phyloP scores from a whole-genome alignment of 2,888 invertebrate species.

The Heliconius ethilla region DNA sequence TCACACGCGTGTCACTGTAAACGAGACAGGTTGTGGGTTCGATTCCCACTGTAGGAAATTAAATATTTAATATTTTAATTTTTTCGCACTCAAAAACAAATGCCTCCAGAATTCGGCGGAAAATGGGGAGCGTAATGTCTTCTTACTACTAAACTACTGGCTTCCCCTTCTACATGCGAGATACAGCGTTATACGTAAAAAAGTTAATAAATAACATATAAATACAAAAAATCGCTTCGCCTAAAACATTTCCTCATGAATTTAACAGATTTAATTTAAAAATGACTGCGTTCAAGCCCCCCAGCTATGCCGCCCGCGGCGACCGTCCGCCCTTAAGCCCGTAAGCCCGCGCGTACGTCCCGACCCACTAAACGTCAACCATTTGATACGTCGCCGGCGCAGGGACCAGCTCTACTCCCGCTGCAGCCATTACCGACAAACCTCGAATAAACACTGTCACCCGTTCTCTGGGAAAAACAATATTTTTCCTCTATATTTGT shows the following conservation, averaged over 20 bases:
- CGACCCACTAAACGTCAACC: slow-evolving; percentile 72
- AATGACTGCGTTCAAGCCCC: not conserved
- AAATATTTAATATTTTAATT: too few relatives aligned
- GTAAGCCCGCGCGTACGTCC: slow-evolving; percentile 50
- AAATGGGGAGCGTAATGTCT: too few relatives aligned
- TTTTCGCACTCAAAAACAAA: too few relatives aligned
- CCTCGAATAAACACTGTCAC: slow-evolving; percentile 50
- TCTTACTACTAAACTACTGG: too few relatives aligned
- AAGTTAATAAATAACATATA: too few relatives aligned
- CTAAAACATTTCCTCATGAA: not conserved
- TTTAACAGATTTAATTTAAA: slow-evolving; percentile 19
- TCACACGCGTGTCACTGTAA: too few relatives aligned
- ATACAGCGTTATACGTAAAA: too few relatives aligned
- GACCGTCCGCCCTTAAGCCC: slow-evolving; percentile 67
- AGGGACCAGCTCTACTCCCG: slow-evolving; percentile 58
- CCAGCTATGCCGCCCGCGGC: slow-evolving; percentile 56
- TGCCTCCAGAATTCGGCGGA: too few relatives aligned
- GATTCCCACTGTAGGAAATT: too few relatives aligned
- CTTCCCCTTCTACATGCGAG: too few relatives aligned
- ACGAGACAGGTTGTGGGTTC: too few relatives aligned
- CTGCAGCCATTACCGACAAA: slow-evolving; percentile 59
- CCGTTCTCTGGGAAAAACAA: slow-evolving; percentile 63
- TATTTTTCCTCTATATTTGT: slow-evolving; percentile 56
- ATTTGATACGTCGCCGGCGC: slow-evolving; percentile 67
- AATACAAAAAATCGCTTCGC: not conserved